Conservation (phyloP, 1,140 invertebrate genomes). For the Aphidius gifuensis region DNA sequence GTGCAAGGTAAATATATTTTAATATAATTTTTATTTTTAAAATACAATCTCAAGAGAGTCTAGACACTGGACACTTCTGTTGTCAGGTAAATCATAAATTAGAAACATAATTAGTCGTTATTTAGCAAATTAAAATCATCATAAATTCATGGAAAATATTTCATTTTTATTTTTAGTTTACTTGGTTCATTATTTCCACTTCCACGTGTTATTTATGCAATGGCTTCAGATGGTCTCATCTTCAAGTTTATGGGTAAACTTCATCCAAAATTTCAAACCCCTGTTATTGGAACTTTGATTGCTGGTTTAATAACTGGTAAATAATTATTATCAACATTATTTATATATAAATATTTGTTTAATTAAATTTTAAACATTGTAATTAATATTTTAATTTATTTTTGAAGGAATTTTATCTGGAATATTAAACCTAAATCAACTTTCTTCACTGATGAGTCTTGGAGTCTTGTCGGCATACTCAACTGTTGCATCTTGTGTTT, state of each 20-base stretch:
- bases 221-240: conserved; percentile 53
- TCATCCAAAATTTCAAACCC: conserved; percentile 70
- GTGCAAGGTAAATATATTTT: too few relatives aligned
- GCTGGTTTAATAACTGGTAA: conserved; percentile 72
- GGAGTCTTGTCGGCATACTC: conserved; percentile 83
- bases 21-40: too few relatives aligned
- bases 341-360: neutral
- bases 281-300: conserved; percentile 74
- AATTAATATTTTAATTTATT: neutral
- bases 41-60: too few relatives aligned
- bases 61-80: too few relatives aligned
- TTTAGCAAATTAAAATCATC: too few relatives aligned
- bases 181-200: conserved; percentile 82
- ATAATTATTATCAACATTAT: neutral
- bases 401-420: conserved; percentile 65
- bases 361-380: neutral
- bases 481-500: conserved; percentile 75
- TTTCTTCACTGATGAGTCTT: conserved; percentile 86
- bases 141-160: too few relatives aligned
- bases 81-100: too few relatives aligned
- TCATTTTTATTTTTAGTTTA: conserved; percentile 66
- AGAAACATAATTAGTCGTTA: too few relatives aligned
- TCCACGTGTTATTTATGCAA: conserved; percentile 73
- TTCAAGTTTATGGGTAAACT: conserved; percentile 76
- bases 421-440: conserved; percentile 70